Evolutionary conservation across 2,113 vertebrate species (phyloP).

Genomic region (Meleagris gallopavo): DNA sequence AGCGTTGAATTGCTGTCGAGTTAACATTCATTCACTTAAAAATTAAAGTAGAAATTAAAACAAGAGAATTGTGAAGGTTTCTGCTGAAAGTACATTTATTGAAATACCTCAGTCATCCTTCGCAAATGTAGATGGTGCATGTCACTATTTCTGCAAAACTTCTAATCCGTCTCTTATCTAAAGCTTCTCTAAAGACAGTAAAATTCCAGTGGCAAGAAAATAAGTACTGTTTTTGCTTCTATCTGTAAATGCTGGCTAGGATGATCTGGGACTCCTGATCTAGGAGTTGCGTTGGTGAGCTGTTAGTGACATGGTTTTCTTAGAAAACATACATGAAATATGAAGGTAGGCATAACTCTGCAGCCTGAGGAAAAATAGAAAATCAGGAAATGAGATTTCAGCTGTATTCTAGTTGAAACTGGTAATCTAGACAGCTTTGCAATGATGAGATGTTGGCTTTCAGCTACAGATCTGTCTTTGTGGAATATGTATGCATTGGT

Average conservation of each 20-base stretch:
- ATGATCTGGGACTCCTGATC: too few species aligned
- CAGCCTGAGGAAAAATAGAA: neutral
- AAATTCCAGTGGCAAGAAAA: neutral
- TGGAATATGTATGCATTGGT: neutral
- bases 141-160: conserved; percentile 16
- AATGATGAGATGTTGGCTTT: conserved; percentile 13
- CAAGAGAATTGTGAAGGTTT: neutral
- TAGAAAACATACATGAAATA: neutral
- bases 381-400: conserved; percentile 11
- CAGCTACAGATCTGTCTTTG: neutral
- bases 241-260: neutral
- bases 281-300: conserved; percentile 6
- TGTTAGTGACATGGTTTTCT: neutral
- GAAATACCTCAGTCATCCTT: neutral
- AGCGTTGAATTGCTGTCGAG: neutral
- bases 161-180: neutral
- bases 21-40: neutral
- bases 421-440: conserved; percentile 3
- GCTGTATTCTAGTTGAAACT: neutral
- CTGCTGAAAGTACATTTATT: neutral
- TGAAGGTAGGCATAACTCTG: neutral
- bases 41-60: neutral
- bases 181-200: neutral
- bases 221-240: neutral
- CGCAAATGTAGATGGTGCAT: neutral